phyloP scores from a whole-genome alignment of 2,888 invertebrate species.

The Yponomeuta cagnagella region DNA sequence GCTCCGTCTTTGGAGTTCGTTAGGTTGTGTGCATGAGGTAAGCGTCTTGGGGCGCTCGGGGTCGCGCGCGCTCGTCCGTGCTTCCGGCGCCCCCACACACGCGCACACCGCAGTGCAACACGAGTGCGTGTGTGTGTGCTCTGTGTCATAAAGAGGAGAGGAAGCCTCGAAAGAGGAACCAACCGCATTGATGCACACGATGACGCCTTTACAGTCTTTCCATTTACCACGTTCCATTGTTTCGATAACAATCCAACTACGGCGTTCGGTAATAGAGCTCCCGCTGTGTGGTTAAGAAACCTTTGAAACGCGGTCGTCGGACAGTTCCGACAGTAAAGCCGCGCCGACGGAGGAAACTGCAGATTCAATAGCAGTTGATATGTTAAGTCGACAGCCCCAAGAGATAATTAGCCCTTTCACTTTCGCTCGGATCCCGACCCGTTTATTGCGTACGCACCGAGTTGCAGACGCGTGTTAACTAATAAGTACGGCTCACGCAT shows the following conservation, averaged over 20 bases:
- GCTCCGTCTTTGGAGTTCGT: not conserved
- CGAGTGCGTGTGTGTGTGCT: not conserved
- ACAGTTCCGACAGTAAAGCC: constrained; percentile 2
- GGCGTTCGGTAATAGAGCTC: not conserved
- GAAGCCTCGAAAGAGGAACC: not conserved
- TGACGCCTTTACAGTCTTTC: not conserved
- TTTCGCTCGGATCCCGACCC: not conserved
- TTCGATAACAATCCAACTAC: not conserved
- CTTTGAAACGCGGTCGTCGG: not conserved
- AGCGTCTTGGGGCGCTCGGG: constrained; percentile 9
- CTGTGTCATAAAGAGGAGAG: not conserved
- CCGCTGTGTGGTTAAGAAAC: not conserved
- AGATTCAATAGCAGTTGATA: not conserved
- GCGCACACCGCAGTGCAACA: not conserved
- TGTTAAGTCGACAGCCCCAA: not conserved
- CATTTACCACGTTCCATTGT: not conserved
- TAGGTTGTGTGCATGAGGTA: constrained; percentile 1
- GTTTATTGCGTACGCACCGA: not conserved
- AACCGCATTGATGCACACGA: not conserved
- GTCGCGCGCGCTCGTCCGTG: constrained; percentile 14
- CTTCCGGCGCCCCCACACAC: constrained; percentile 11
- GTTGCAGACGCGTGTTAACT: not conserved
- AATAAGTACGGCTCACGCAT: not conserved
- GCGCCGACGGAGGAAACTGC: constrained; percentile 1
- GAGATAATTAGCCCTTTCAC: constrained; percentile 8